Base-by-base conservation (phyloP, 30 jellyfish, hydroid and myxozoan species). In the Aurelia sp. region DNA sequence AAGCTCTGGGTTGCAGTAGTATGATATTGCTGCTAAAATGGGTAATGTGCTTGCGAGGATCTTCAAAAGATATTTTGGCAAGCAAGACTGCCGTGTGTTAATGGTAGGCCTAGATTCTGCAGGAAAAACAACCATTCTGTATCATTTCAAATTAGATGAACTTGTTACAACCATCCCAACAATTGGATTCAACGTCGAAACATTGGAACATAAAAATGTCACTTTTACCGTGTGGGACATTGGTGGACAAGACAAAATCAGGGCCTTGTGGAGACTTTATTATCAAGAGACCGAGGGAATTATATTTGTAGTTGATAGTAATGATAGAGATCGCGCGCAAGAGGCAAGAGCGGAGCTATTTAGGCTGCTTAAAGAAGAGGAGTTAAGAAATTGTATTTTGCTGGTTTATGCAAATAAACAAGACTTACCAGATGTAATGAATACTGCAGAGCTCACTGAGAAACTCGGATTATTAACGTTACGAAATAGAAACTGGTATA, bases 31-130 rank as follows among this genome's bases (percentile, higher is more conserved):
- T 44, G 55, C 15, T 8, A 62, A 79, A 13, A 92, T 92, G 98
- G 98, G 98, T 13, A 92, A 86, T 57, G 64, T 79, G 9, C 23
- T 92, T 3, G 79, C 71, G 33, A 74, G 92, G 30, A 19, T 92
- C 4, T 86, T 86, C 64, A 72, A 79, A 37, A 61, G 90, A 30
- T 71, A 81, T 68, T 93, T 88, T 57, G 92, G 96, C 62, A 87
- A 89, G 73, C 84, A 72, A 73, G 98, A 93, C 27, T 89, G 96
- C 77, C 94, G 98, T 17, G 71, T 89, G 13, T 88, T 93, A 47
- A 93, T 93, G 98, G 96, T 93, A 4, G 98, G 98, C 57, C 92
- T 93, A 4, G 98, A 93, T 74, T 91, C 94, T 6, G 98, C 97
- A 4, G 98, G 98, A 9, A 92, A 92, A 67, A 86, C 98, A 0